Evolutionary conservation across 2,888 invertebrate genomes (phyloP), one percentile per base, ranked within the genome.

Genomic region (Nycteola revayana): DNA sequence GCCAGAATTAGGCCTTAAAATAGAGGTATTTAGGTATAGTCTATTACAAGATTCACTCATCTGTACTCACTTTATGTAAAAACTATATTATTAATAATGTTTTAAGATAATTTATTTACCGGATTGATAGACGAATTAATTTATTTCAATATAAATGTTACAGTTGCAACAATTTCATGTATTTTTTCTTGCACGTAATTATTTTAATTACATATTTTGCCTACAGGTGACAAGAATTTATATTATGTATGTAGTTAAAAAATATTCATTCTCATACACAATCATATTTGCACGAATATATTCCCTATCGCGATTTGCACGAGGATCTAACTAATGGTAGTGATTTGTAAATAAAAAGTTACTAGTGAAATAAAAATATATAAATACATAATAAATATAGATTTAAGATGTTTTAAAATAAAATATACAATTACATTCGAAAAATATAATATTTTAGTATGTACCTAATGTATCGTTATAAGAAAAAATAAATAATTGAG

Each of bases 61-160:
- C 67, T 66, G 73, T 66, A 73, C 69, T 68, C 72, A 66, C 47
- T 68, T 66, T 62, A 65, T 42, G 25, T 40, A 46, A 49, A 47
- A 23, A 33, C 28, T 47, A 47, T n/a, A n/a, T n/a, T n/a, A n/a
- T n/a, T n/a, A n/a, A n/a, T n/a, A n/a, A n/a, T n/a, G n/a, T n/a
- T n/a, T 28, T 32, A 38, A 48, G 34, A 42, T 32, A 37, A 38
- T 44, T 39, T 50, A 56, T 53, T 56, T 56, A 53, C 50, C 47
- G 27, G 40, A 49, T 40, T 48, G 45, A 24, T 25, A 42, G 34
- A 31, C 45, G 37, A 44, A 42, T 42, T 38, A 41, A 52, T 47
- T 36, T 42, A 49, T 42, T 47, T 49, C 51, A 50, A 50, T 55
- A 59, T 45, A 61, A 49, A 43, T 17, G 36, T 50, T 55, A 47